A percentile compares a stretch with the other conserved stretches of the same genome.
Conservation (phyloP, 2,797 vertebrate genomes). For the Eurystomus glaucurus region DNA sequence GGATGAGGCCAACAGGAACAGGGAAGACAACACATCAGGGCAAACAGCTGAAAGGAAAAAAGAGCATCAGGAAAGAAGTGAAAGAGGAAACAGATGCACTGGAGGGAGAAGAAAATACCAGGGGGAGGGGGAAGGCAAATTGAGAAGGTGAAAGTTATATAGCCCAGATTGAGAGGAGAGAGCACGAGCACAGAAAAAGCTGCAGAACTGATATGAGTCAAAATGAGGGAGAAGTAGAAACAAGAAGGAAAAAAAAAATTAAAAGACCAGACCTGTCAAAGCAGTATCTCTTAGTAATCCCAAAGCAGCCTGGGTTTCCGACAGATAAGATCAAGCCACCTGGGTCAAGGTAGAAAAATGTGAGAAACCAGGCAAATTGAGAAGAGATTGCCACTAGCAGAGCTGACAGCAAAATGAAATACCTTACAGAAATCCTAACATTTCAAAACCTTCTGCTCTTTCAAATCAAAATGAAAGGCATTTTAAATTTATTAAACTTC, state of each 20-base stretch:
- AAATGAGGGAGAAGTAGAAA: not conserved
- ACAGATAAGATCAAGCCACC: not conserved
- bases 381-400: not conserved
- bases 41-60: constrained; percentile 29
- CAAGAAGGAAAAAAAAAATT: not conserved
- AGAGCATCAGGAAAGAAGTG: constrained; percentile 12
- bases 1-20: constrained; percentile 26
- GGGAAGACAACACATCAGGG: not conserved
- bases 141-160: constrained; percentile 7
- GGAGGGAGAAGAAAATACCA: not conserved
- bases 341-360: not conserved
- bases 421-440: not conserved
- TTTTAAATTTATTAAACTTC: constrained; percentile 32
- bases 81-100: constrained; percentile 66
- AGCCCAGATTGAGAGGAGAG: not conserved
- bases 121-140: not conserved
- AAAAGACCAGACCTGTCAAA: not conserved
- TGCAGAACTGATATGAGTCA: not conserved
- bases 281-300: not conserved
- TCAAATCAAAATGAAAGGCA: constrained; percentile 1
- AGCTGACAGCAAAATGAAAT: not conserved
- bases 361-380: not conserved
- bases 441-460: not conserved
- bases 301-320: not conserved
- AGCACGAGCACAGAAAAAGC: not conserved